Evolutionary conservation across 2,797 vertebrate species (phyloP).

Genomic region (Discoglossus pictus): DNA sequence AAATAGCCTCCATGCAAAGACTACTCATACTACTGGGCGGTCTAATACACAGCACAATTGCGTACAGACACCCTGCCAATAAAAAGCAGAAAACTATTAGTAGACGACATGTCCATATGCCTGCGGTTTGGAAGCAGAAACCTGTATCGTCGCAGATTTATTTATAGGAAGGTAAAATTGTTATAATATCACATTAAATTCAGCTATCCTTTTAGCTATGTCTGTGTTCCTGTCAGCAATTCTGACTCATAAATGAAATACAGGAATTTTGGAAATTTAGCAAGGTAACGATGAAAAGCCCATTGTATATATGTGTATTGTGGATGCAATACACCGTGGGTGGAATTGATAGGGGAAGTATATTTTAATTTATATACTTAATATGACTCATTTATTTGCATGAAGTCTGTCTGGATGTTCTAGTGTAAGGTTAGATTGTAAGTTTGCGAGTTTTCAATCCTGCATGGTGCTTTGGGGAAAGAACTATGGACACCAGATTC

Average conservation of each 20-base stretch:
- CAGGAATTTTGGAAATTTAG: conserved; percentile 45
- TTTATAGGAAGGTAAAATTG: conserved; percentile 64
- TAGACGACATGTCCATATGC: conserved; percentile 32
- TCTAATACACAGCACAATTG: conserved; percentile 58
- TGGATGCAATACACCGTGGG: not conserved
- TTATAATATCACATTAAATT: conserved; percentile 54
- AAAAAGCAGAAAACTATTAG: conserved; percentile 50
- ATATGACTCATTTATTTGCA: too few species aligned
- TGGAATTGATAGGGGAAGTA: not conserved
- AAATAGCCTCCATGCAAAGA: conserved; percentile 62
- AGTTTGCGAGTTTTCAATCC: too few species aligned
- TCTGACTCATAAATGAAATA: conserved; percentile 58
- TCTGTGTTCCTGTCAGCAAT: conserved; percentile 49
- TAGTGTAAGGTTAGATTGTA: too few species aligned
- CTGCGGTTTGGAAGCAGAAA: conserved; percentile 55
- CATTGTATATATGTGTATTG: not conserved
- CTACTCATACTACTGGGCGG: conserved; percentile 55
- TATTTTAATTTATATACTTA: conserved; percentile 25
- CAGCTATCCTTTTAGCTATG: conserved; percentile 49
- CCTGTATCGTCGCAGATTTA: conserved; percentile 48
- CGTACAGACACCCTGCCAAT: conserved; percentile 44
- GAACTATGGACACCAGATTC: too few species aligned
- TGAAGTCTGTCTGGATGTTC: too few species aligned
- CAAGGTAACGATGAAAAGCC: not conserved
- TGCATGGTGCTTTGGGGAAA: too few species aligned